These are phyloP conservation scores for Acanthopagrus latus DNA, from an alignment of 2,797 vertebrate species.

Conservation along the genomic window DNA sequence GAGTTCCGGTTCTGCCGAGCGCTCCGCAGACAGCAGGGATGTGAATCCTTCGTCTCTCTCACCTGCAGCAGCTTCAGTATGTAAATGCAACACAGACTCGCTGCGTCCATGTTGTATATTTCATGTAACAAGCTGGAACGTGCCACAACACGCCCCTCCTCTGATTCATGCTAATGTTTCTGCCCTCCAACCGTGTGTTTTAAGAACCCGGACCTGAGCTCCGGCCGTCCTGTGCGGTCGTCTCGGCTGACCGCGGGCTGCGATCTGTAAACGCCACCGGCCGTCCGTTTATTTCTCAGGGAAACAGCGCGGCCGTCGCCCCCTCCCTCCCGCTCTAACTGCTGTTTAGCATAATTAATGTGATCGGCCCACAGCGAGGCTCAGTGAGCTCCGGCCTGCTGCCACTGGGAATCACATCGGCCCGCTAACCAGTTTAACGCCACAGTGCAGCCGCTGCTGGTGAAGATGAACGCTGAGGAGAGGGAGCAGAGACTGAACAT, in stretches of 20 bases:
- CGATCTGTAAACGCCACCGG: slow-evolving; percentile 28
- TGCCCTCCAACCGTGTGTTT: slow-evolving; percentile 31
- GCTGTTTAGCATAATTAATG: slow-evolving; percentile 92
- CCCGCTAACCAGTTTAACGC: slow-evolving; percentile 19
- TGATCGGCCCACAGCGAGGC: slow-evolving; percentile 83
- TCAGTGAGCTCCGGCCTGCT: slow-evolving; percentile 71
- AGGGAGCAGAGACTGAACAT: neutral
- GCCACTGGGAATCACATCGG: slow-evolving; percentile 80
- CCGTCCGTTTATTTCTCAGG: slow-evolving; percentile 56
- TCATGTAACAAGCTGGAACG: slow-evolving; percentile 53
- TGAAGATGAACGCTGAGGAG: slow-evolving; percentile 7
- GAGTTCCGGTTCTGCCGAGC: too few relatives aligned
- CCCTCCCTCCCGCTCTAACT: slow-evolving; percentile 66
- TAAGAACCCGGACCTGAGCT: slow-evolving; percentile 12
- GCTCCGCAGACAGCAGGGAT: too few relatives aligned
- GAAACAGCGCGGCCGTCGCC: slow-evolving; percentile 68
- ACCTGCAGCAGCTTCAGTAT: neutral
- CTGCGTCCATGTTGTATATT: slow-evolving; percentile 27
- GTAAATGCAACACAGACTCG: neutral
- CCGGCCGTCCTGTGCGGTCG: neutral
- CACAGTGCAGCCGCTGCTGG: neutral
- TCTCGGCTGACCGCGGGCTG: slow-evolving; percentile 43
- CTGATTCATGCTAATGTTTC: slow-evolving; percentile 14
- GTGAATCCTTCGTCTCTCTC: neutral
- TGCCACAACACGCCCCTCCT: slow-evolving; percentile 34